Conservation (phyloP, 2,888 invertebrate genomes). For the Sminthurides aquaticus region DNA sequence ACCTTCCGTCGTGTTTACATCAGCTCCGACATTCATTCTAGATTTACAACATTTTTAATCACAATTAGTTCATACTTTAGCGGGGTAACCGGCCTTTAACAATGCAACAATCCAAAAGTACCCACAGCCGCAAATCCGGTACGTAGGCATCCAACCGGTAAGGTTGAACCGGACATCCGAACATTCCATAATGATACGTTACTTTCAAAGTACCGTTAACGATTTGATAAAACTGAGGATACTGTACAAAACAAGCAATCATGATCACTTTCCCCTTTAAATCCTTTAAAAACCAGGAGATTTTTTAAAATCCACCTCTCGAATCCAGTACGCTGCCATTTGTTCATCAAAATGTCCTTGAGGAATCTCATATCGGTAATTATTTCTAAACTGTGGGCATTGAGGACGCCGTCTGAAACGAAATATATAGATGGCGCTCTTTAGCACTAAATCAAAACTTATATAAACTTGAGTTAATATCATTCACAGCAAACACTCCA, state of each 20-base stretch:
- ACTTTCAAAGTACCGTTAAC: slow-evolving; percentile 7
- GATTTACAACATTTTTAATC: too few species aligned
- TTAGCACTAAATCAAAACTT: too few species aligned
- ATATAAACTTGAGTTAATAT: too few species aligned
- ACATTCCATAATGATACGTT: slow-evolving; percentile 32
- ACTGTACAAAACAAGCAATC: slow-evolving; percentile 8
- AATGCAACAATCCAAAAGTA: slow-evolving; percentile 1
- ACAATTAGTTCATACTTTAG: too few species aligned
- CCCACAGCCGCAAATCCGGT: slow-evolving; percentile 33
- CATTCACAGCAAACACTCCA: too few species aligned
- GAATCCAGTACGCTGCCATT: slow-evolving; percentile 11
- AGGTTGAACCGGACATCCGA: slow-evolving; percentile 39
- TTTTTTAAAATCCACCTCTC: slow-evolving; percentile 2
- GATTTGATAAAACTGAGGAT: slow-evolving; percentile 20
- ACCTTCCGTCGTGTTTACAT: too few species aligned
- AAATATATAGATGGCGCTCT: not conserved
- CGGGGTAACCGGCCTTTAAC: too few species aligned
- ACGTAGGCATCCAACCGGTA: slow-evolving; percentile 26
- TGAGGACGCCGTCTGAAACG: slow-evolving; percentile 25
- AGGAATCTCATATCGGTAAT: slow-evolving; percentile 22
- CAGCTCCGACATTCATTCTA: too few species aligned
- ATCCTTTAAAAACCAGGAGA: not conserved
- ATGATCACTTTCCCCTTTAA: not conserved
- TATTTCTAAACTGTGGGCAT: slow-evolving; percentile 27
- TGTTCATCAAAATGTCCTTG: slow-evolving; percentile 15